phyloP scores from a whole-genome alignment of 2,888 invertebrate species.

The Eremobia ochroleuca region DNA sequence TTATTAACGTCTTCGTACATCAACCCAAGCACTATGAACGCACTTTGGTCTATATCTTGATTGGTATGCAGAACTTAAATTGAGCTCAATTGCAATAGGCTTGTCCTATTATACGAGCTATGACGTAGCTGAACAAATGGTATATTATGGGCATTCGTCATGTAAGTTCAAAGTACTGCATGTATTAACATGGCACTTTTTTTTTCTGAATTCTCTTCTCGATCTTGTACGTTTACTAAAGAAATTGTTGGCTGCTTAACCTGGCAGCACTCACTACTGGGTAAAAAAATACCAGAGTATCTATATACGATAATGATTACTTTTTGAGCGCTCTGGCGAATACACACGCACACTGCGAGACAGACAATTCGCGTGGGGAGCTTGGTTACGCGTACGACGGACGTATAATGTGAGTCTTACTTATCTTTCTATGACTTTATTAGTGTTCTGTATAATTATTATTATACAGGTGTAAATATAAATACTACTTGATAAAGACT shows the following conservation, averaged over 20 bases:
- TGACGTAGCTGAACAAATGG: conserved; percentile 8
- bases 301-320: no score
- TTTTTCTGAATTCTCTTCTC: no score
- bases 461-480: conserved; percentile 16
- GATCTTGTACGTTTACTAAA: no score
- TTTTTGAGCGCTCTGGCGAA: no score
- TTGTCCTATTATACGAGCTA: conserved; percentile 28
- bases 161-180: neutral
- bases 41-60: conserved; percentile 21
- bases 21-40: neutral
- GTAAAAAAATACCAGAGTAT: no score
- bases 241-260: no score
- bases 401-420: neutral
- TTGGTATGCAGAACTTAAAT: conserved; percentile 45
- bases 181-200: no score
- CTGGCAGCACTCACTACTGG: neutral
- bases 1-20: neutral
- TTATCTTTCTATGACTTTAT: conserved; percentile 1
- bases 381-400: no score
- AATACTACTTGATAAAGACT: neutral
- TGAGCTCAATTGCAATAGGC: conserved; percentile 46
- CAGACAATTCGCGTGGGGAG: no score
- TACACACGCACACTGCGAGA: no score
- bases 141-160: neutral
- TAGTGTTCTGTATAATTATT: neutral